Base-by-base conservation (phyloP, 1,140 invertebrate species). In the Lerema accius region DNA sequence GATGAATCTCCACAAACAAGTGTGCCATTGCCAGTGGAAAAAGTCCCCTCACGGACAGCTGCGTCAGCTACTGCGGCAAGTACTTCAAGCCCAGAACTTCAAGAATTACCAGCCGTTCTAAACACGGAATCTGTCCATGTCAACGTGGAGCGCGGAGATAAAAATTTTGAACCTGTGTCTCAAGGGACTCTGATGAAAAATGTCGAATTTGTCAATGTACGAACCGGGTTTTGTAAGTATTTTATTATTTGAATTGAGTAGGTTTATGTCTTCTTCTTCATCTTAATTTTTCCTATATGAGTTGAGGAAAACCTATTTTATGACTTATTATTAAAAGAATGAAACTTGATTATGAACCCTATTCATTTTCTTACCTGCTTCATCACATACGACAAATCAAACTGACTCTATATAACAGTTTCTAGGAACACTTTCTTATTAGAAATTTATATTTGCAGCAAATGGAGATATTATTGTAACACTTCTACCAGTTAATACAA, bases 401-500 rank as follows among this genome's bases (percentile, higher is more conserved):
- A 42, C 4, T n/a, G n/a, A n/a, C n/a, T n/a, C n/a, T n/a, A n/a
- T n/a, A n/a, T n/a, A n/a, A n/a, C n/a, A n/a, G n/a, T n/a, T n/a
- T n/a, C n/a, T n/a, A n/a, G n/a, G n/a, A n/a, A n/a, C 9, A 40
- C 11, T 43, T 13, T 13, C 53, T 23, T 5, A 23, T 23, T 23
- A 23, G 5, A 23, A 23, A 17, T 46, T 61, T 53, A 28, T 71
- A 19, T 72, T 91, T 91, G 55, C 74, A 97, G 97, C 94, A 3
- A 98, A 98, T 93, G 97, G 97, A 42, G 97, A 98, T 91, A 95
- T 97, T 61, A 96, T 98, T 80, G 97, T 98, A 6, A 98, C 96
- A 11, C 86, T 98, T 17, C 90, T 98, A 67, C 97, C 97, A 63
- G 94, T 96, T 39, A 98, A 98, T 91, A 95, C 96, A 1, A 94